These are phyloP conservation scores for Orcinus orca DNA, from an alignment of 2,113 vertebrate genomes.

Conservation along the genomic window DNA sequence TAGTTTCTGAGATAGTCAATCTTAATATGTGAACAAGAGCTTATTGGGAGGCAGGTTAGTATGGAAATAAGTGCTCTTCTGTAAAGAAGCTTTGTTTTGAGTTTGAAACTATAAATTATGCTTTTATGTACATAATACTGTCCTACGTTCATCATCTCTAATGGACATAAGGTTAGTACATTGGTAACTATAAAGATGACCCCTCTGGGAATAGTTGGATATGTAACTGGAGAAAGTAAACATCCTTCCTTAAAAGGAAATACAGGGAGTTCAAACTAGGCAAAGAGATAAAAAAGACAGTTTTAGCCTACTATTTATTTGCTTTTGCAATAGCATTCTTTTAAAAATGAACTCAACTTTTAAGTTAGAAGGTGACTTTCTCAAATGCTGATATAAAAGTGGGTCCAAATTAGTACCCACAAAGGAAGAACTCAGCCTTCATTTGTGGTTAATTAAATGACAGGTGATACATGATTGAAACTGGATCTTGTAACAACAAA, in stretches of 20 bases:
- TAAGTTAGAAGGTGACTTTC: background rate
- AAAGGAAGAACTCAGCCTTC: background rate
- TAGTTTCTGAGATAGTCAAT: conserved; percentile 32
- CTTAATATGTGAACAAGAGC: background rate
- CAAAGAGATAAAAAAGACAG: background rate
- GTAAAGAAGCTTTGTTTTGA: conserved; percentile 32
- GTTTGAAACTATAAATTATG: conserved; percentile 1
- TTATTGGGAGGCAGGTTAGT: background rate
- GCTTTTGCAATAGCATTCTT: background rate
- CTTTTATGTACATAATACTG: background rate
- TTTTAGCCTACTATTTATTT: conserved; percentile 3
- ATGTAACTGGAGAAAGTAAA: background rate
- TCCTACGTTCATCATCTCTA: background rate
- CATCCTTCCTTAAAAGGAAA: background rate
- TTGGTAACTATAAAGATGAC: background rate
- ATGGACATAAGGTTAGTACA: background rate
- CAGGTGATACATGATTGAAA: background rate
- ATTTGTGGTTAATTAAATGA: background rate
- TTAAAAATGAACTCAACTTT: conserved; percentile 14
- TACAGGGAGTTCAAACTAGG: background rate
- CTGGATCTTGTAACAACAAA: background rate
- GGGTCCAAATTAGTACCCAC: background rate
- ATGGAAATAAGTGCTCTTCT: background rate
- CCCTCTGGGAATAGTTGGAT: background rate
- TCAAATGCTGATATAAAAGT: conserved; percentile 1